phyloP scores from a whole-genome alignment of 2,797 vertebrate species.

The Parauchenoglanis ngamensis region DNA sequence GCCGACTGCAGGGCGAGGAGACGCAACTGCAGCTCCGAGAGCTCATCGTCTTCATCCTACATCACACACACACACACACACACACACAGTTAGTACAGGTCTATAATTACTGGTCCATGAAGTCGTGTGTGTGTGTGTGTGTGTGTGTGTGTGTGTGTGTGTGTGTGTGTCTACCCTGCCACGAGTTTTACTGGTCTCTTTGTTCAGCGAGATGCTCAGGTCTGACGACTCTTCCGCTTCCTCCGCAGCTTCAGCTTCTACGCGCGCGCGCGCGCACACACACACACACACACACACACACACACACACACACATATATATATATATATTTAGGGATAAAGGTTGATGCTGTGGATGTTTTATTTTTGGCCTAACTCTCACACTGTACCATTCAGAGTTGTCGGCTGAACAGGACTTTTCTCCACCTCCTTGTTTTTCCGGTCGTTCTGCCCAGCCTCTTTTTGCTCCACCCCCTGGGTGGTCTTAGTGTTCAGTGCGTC shows the following conservation, averaged over 20 bases:
- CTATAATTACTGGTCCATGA: neutral
- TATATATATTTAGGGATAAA: too few relatives aligned
- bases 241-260: constrained; percentile 30
- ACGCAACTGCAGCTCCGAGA: constrained; percentile 93
- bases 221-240: constrained; percentile 52
- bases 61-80: neutral
- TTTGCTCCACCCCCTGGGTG: constrained; percentile 63
- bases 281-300: neutral
- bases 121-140: neutral
- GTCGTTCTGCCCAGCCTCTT: constrained; percentile 63
- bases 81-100: constrained; percentile 1
- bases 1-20: constrained; percentile 96
- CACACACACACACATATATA: neutral
- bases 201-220: constrained; percentile 49
- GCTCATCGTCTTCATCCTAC: constrained; percentile 89
- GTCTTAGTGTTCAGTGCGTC: constrained; percentile 77
- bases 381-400: constrained; percentile 5
- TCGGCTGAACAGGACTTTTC: neutral
- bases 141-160: neutral
- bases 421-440: constrained; percentile 49
- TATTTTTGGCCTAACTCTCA: neutral
- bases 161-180: constrained; percentile 65
- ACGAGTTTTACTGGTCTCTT: constrained; percentile 61
- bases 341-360: neutral
- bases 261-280: neutral